These are phyloP conservation scores for Tinea pellionella DNA, from an alignment of 2,888 invertebrate genomes.

Conservation along the genomic window DNA sequence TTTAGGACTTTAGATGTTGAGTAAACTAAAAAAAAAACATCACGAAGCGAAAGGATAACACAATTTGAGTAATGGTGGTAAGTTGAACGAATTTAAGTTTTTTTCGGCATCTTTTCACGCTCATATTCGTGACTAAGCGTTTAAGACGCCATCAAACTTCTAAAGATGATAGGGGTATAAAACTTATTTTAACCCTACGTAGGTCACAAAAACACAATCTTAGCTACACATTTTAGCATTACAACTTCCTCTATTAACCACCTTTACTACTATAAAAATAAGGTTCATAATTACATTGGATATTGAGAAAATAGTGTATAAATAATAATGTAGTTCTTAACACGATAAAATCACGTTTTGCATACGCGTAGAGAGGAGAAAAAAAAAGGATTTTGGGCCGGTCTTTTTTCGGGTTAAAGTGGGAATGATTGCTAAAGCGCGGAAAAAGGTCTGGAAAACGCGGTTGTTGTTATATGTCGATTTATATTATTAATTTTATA, in stretches of 20 bases:
- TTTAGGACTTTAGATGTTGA: too few relatives aligned
- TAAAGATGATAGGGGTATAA: constrained; percentile 6
- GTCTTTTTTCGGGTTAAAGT: background rate
- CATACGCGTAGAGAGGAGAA: constrained; percentile 1
- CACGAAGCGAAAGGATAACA: background rate
- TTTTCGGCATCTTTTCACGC: background rate
- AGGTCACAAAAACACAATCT: background rate
- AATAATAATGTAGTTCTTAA: background rate
- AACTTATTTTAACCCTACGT: constrained; percentile 8
- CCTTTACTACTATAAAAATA: background rate
- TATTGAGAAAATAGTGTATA: background rate
- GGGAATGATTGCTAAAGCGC: constrained; percentile 2
- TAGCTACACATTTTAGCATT: background rate
- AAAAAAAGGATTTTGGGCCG: background rate
- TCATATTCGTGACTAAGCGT: background rate
- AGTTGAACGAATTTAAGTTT: background rate
- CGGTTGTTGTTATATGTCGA: background rate
- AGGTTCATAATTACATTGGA: background rate
- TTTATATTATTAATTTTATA: background rate
- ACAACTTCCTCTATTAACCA: background rate
- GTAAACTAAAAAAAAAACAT: background rate
- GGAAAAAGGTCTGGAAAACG: background rate
- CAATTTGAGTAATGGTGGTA: constrained; percentile 1
- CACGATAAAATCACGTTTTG: constrained; percentile 13
- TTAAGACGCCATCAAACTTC: constrained; percentile 12